Evolutionary conservation across 2,888 invertebrate genomes (phyloP), one percentile per base, ranked within the genome.

Genomic region (Lottia scabra): DNA sequence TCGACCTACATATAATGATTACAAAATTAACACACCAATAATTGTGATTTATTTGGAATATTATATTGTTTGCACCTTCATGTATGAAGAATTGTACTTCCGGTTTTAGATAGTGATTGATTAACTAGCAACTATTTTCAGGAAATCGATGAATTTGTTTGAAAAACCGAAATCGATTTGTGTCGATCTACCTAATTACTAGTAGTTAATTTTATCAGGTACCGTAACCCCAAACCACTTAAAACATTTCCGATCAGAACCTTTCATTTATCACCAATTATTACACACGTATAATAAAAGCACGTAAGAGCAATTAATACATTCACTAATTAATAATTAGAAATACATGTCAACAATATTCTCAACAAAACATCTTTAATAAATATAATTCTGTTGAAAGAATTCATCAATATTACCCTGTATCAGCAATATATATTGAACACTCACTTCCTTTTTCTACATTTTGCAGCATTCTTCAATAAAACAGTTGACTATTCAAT

Each of bases 191-290:
- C 56, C 56, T 56, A 56, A 56, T 56, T 56, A 56, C 23, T 56
- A 12, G 23, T 56, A 56, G 56, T 56, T 56, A 56, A 56, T 23
- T 23, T 56, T 56, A 23, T 56, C 56, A 23, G 56, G 56, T 56
- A 56, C 56, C 56, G 56, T 56, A 23, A 56, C 56, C 56, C 13
- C 56, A 56, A 56, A 56, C 56, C 56, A 56, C 56, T 56, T 56
- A 56, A 56, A 56, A 56, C 56, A 56, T 56, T 56, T 56, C 56
- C 56, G 56, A 56, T 19, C 19, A 56, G 19, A 38, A 23, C 23
- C 56, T 56, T 56, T 56, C 23, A 56, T 56, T 56, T 23, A 19
- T 23, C 56, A 56, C 19, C 56, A 56, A 56, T 56, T 56, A 56
- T 23, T 56, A 56, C 8, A 56, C 19, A 23, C 56, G 19, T 23